A percentile compares a stretch with the other conserved stretches of the same genome.
Conservation (phyloP, 2,888 invertebrate genomes). For the Trypoxylon attenuatum region DNA sequence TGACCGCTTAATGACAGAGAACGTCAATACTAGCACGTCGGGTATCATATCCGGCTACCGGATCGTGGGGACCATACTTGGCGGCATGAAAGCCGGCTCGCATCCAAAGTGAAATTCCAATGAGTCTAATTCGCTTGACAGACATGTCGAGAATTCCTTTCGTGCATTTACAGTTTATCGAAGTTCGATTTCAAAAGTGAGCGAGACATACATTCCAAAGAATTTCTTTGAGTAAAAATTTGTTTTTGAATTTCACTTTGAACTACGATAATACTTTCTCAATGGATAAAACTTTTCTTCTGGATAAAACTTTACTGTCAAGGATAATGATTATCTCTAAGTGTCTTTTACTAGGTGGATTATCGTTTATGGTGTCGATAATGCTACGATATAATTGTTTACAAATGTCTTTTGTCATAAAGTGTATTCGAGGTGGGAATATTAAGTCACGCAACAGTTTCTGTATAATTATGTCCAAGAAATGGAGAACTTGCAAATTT, state of each 20-base stretch:
- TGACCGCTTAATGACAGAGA: constrained; percentile 51
- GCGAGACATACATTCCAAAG: too few species aligned
- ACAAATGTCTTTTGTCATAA: not conserved
- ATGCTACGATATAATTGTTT: not conserved
- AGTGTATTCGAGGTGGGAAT: constrained; percentile 18
- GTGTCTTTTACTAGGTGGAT: not conserved
- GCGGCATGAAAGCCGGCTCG: constrained; percentile 63
- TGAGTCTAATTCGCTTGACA: constrained; percentile 59
- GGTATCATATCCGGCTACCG: constrained; percentile 63
- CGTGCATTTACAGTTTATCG: constrained; percentile 27
- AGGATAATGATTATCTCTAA: not conserved
- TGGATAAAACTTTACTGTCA: not conserved
- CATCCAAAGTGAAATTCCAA: constrained; percentile 62
- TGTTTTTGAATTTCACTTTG: too few species aligned
- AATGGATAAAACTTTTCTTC: too few species aligned
- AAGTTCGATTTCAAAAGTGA: constrained; percentile 21
- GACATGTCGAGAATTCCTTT: constrained; percentile 56
- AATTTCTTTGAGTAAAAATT: too few species aligned
- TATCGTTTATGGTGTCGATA: not conserved
- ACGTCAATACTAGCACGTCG: constrained; percentile 52
- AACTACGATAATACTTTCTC: too few species aligned
- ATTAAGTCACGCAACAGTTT: constrained; percentile 14
- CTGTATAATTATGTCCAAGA: constrained; percentile 44
- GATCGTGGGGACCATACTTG: constrained; percentile 62
- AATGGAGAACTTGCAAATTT: constrained; percentile 55